Percentiles rank a stretch among this genome's conserved stretches.
Conservation (phyloP, 2,888 invertebrate genomes). For the Platycnemis pennipes region DNA sequence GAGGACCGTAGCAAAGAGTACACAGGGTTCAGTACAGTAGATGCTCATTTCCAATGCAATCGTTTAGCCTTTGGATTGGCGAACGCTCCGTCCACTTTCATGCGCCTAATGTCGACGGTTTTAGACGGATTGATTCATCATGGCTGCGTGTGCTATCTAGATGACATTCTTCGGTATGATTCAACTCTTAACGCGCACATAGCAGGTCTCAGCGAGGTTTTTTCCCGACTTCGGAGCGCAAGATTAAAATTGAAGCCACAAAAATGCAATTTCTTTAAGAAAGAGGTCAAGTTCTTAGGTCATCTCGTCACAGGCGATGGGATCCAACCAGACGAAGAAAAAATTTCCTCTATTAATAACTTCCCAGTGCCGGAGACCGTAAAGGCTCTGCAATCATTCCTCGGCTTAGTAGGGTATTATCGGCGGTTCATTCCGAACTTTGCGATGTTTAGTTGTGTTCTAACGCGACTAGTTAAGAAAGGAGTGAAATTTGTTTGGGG, state of each 20-base stretch:
- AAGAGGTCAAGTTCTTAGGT: background rate
- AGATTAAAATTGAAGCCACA: no score
- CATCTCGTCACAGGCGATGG: background rate
- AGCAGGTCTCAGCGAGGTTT: no score
- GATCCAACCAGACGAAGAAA: background rate
- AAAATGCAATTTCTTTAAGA: background rate
- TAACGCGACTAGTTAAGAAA: no score
- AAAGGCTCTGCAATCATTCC: background rate
- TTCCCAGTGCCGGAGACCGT: background rate
- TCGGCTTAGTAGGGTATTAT: background rate
- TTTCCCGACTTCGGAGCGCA: no score
- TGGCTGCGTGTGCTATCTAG: background rate
- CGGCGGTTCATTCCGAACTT: background rate
- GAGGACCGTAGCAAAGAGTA: background rate
- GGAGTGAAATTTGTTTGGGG: no score
- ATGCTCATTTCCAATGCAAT: background rate
- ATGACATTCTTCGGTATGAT: background rate
- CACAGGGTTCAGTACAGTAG: background rate
- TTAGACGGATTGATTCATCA: no score
- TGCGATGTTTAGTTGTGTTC: background rate
- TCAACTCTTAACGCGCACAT: background rate
- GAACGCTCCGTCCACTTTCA: background rate
- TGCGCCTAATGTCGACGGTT: conserved; percentile 10
- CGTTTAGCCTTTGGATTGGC: background rate
- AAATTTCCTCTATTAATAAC: background rate